Conservation (phyloP, 2,113 vertebrate genomes). For the Willisornis vidua region DNA sequence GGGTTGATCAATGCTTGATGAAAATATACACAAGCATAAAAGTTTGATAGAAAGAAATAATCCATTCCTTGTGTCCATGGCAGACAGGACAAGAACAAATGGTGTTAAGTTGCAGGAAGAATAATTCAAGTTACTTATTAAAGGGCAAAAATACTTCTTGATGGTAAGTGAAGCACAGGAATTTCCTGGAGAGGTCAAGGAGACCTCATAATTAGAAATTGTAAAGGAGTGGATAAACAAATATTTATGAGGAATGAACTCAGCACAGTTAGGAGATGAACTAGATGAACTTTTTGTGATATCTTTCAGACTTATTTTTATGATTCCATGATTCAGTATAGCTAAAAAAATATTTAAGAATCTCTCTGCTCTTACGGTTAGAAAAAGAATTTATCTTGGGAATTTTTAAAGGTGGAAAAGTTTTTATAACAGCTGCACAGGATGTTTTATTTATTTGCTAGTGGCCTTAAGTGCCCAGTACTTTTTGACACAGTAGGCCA, state of each 20-base stretch:
- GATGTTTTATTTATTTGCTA: background rate
- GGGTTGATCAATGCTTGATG: background rate
- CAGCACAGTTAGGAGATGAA: background rate
- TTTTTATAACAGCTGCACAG: background rate
- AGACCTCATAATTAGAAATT: slow-evolving; percentile 27
- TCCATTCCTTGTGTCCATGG: background rate
- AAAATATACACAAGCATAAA: background rate
- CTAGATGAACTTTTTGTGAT: background rate
- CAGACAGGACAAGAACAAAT: background rate
- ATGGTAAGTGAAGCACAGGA: slow-evolving; percentile 42
- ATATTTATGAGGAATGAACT: background rate
- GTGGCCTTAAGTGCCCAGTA: background rate
- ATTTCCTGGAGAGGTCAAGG: slow-evolving; percentile 51
- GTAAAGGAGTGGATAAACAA: slow-evolving; percentile 31
- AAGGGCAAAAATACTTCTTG: background rate
- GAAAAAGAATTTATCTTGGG: background rate
- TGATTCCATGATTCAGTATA: background rate
- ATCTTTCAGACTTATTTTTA: background rate
- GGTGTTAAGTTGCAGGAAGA: background rate
- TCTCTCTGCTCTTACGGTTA: background rate
- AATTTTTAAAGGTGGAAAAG: background rate
- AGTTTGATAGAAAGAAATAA: background rate
- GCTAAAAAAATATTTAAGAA: background rate
- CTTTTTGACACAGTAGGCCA: background rate
- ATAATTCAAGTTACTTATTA: slow-evolving; percentile 43